A percentile compares a stretch with the other conserved stretches of the same genome.
These are phyloP conservation scores for Heterotilapia buettikoferi DNA, from an alignment of 2,113 vertebrate species.

Conservation along the genomic window DNA sequence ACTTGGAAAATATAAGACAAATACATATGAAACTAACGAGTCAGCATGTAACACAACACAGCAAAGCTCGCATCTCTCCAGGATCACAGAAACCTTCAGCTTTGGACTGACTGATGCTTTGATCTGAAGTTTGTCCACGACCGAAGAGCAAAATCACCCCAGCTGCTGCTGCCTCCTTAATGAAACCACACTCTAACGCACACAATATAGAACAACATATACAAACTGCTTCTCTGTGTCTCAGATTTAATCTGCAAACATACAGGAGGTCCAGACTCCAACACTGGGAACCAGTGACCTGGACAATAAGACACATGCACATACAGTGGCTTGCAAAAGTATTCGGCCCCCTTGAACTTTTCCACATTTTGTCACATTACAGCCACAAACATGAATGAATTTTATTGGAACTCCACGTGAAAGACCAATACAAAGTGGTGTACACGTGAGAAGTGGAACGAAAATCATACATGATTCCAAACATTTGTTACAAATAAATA, in stretches of 20 bases:
- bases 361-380: fast-evolving
- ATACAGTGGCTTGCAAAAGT: fast-evolving
- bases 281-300: background rate
- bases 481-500: fast-evolving
- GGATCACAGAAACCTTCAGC: background rate
- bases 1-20: background rate
- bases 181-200: background rate
- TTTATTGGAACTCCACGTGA: no score
- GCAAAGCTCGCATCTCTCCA: background rate
- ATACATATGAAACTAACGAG: background rate
- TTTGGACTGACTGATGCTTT: background rate
- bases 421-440: no score
- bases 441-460: fast-evolving
- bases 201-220: background rate
- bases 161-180: background rate
- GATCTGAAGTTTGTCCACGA: background rate
- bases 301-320: background rate
- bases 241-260: background rate
- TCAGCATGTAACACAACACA: background rate
- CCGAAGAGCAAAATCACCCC: fast-evolving
- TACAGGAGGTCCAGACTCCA: background rate
- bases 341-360: fast-evolving
- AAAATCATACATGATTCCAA: fast-evolving
- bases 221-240: background rate
- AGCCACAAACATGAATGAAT: no score